Conservation (phyloP, 2,797 vertebrate species). For the Etheostoma perlongum region DNA sequence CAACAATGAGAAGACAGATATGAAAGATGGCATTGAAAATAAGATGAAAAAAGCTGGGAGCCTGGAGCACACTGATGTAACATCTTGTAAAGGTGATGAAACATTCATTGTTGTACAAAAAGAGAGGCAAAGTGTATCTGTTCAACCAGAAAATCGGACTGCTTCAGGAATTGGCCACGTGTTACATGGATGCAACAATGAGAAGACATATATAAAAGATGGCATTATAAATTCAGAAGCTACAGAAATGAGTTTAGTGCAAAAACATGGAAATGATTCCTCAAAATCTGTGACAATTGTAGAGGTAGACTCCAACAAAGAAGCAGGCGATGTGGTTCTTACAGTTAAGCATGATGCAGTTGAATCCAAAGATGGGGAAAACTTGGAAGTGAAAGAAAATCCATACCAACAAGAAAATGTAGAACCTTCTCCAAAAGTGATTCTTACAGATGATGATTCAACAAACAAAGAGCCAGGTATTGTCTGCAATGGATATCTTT, state of each 20-base stretch:
- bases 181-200: constrained; percentile 30
- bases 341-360: constrained; percentile 14
- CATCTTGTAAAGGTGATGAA: too few species aligned
- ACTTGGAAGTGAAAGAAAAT: constrained; percentile 22
- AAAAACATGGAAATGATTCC: constrained; percentile 29
- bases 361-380: constrained; percentile 34
- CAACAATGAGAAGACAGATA: constrained; percentile 9
- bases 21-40: constrained; percentile 22
- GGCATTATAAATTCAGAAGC: constrained; percentile 25
- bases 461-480: constrained; percentile 4
- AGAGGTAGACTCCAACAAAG: constrained; percentile 17
- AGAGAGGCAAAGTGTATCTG: too few species aligned
- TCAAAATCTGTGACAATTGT: neutral
- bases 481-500: constrained; percentile 27
- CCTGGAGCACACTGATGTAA: too few species aligned
- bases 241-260: constrained; percentile 27
- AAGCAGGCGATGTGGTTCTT: constrained; percentile 12
- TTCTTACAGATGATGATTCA: constrained; percentile 10
- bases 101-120: too few species aligned
- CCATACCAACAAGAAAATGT: neutral
- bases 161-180: constrained; percentile 7
- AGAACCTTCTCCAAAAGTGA: constrained; percentile 13
- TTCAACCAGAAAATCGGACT: too few species aligned
- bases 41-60: neutral
- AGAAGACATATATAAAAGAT: constrained; percentile 4